Evolutionary conservation across 2,113 vertebrate genomes (phyloP).

Genomic region (Rhombomys opimus): DNA sequence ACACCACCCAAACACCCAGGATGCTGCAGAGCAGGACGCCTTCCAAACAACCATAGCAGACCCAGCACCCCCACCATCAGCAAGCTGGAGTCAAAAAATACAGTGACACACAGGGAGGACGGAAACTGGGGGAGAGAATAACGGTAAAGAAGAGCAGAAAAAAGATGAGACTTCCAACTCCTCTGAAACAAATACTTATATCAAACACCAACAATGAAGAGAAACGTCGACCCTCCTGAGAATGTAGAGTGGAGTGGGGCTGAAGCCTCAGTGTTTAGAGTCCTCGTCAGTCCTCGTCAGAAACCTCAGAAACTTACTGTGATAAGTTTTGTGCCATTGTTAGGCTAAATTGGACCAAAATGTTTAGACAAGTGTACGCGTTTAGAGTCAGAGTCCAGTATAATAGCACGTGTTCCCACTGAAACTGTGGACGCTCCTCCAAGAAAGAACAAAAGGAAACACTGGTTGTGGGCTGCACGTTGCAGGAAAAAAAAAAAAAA

Average conservation of each 20-base stretch:
- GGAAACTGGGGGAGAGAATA: conserved; percentile 90
- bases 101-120: conserved; percentile 94
- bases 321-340: conserved; percentile 99
- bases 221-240: conserved; percentile 90
- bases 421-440: conserved; percentile 98
- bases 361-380: conserved; percentile 97
- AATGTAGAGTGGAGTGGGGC: conserved; percentile 98
- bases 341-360: conserved; percentile 95
- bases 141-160: conserved; percentile 94
- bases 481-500: conserved; percentile 97
- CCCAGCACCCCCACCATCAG: conserved; percentile 95
- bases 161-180: conserved; percentile 97
- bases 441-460: conserved; percentile 98
- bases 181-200: conserved; percentile 96
- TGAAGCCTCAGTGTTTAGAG: conserved; percentile 96
- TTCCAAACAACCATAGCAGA: conserved; percentile 94
- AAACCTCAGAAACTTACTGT: too few relatives aligned
- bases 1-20: conserved; percentile 93
- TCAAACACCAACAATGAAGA: conserved; percentile 98
- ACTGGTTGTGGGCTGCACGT: conserved; percentile 98
- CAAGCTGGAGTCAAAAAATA: conserved; percentile 93
- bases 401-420: conserved; percentile 94
- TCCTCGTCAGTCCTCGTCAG: conserved; percentile 96
- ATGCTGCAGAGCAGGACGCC: conserved; percentile 92
- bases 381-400: conserved; percentile 98